Conservation (phyloP, 2,113 vertebrate genomes). For the Triplophysa dalaica region DNA sequence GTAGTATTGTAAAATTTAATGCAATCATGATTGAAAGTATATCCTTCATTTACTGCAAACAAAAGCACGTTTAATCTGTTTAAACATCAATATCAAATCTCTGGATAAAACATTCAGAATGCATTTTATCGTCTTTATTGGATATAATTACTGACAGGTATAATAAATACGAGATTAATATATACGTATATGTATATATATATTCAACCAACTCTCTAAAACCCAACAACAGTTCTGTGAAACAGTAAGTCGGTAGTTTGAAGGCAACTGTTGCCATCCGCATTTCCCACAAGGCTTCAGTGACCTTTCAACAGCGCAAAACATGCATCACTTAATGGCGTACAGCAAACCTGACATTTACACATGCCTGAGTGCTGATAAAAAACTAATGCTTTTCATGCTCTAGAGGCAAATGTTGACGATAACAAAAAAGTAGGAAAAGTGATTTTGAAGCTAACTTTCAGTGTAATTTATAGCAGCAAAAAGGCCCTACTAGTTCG, state of each 20-base stretch:
- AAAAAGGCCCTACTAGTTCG: no score
- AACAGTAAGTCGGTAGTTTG: neutral
- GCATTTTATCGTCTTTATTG: neutral
- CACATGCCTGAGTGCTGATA: constrained; percentile 47
- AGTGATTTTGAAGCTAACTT: neutral
- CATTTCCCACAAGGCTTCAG: constrained; percentile 55
- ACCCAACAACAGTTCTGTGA: neutral
- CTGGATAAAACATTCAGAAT: neutral
- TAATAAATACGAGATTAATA: neutral
- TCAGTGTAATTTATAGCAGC: no score
- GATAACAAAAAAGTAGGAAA: constrained; percentile 5
- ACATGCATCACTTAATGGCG: constrained; percentile 64
- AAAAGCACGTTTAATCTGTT: neutral
- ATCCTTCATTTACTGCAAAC: neutral
- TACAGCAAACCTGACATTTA: constrained; percentile 74
- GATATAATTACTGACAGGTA: neutral
- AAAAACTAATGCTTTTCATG: constrained; percentile 54
- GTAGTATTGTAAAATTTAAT: neutral
- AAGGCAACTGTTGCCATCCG: constrained; percentile 32
- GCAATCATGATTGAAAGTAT: neutral
- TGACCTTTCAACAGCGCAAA: constrained; percentile 72
- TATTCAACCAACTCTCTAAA: neutral
- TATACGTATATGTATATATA: neutral
- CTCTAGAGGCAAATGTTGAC: constrained; percentile 30
- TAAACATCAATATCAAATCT: no score